phyloP scores from a whole-genome alignment of 2,113 vertebrate genomes.

The Tragelaphus strepsiceros region DNA sequence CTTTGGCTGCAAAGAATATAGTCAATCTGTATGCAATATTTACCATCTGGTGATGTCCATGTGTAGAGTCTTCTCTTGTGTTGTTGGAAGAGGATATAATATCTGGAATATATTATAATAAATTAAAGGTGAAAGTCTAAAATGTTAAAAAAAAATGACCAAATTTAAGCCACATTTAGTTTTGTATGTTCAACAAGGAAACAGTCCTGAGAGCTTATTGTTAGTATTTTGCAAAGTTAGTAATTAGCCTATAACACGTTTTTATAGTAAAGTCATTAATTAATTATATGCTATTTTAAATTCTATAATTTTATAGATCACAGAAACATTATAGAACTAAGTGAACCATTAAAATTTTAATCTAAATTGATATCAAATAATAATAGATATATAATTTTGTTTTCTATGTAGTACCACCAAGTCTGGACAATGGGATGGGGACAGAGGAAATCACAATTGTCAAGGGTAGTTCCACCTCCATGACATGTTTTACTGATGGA shows the following conservation, averaged over 20 bases:
- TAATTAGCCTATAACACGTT: not conserved
- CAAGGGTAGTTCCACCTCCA: constrained; percentile 79
- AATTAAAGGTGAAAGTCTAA: not conserved
- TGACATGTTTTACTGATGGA: constrained; percentile 88
- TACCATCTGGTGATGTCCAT: not conserved
- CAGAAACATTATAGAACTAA: not conserved
- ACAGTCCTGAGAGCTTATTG: not conserved
- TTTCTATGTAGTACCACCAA: constrained; percentile 86
- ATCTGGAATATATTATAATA: not conserved
- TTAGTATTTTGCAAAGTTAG: not conserved
- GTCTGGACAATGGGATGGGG: constrained; percentile 86
- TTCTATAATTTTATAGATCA: not conserved
- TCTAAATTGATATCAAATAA: not conserved
- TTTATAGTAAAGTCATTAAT: not conserved
- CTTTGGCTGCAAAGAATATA: not conserved
- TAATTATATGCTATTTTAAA: not conserved
- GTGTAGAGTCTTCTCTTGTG: not conserved
- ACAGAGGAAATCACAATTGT: constrained; percentile 89
- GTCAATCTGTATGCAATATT: not conserved
- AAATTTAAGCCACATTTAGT: not conserved
- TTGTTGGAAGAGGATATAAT: not conserved
- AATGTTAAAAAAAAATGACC: not conserved
- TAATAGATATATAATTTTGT: not conserved
- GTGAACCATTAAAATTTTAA: not conserved
- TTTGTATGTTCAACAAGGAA: not conserved